Evolutionary conservation across 2,797 vertebrate genomes (phyloP), one percentile per base, ranked within the genome.

Genomic region (Sebastes diploproa): DNA sequence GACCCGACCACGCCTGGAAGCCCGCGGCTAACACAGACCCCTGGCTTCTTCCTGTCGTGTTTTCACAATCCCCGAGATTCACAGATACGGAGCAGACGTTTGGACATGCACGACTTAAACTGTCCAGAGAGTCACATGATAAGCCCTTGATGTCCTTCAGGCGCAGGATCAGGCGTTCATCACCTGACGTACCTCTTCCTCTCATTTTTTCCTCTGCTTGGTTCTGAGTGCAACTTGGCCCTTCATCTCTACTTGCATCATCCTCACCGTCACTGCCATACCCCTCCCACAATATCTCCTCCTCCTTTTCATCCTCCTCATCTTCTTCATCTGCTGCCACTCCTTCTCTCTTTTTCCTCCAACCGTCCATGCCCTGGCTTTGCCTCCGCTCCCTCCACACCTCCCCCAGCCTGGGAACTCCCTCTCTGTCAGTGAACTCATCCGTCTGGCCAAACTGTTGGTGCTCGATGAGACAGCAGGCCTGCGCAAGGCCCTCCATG

Each of bases 321-420:
- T 38, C 29, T 10, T 64, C 75, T 23, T 55, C 67, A 32, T 32
- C 59, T 38, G 20, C 54, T 50, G 22, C 12, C 50, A 13, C 13
- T 59, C 27, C 62, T 22, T 36, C 75, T 30, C 12, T 50, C 22
- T 20, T 77, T 36, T 30, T 59, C 54, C 25, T 67, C 27, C 14
- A 52, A 12, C 50, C 63, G 20, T 75, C 65, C 8, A 4, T 36
- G 7, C 4, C 25, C 74, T 83, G 67, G 27, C 74, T 70, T 13
- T 55, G 60, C 30, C 27, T 72, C 42, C 66, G 63, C 81, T 13
- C 58, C 65, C 1, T 67, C n/a, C 80, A 94, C 78, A 97, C 73
- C 60, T 96, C 93, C 56, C 34, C 36, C 78, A 97, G 89, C 0
- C 88, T 82, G 6, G 92, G 93, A 72, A 96, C 89, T 32, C 91